These are phyloP conservation scores for Adela reaumurella DNA, from an alignment of 2,888 invertebrate genomes.

Conservation along the genomic window DNA sequence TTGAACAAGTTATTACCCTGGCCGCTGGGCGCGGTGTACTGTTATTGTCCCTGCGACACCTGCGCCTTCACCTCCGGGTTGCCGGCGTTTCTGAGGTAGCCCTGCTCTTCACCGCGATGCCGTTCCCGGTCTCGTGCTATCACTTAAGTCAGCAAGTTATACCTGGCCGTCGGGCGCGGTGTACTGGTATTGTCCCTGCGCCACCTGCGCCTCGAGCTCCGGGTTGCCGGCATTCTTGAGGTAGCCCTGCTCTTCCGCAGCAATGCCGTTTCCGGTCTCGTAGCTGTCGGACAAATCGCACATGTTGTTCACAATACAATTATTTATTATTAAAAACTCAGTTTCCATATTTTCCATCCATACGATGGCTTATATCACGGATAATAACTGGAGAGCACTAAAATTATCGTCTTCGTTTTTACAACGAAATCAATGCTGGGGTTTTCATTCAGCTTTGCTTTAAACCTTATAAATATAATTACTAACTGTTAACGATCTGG, in stretches of 20 bases:
- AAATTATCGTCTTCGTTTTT: too few relatives aligned
- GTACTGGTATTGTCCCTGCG: slow-evolving; percentile 62
- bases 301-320: too few relatives aligned
- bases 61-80: slow-evolving; percentile 20
- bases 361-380: too few relatives aligned
- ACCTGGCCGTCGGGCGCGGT: slow-evolving; percentile 58
- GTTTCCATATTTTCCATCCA: too few relatives aligned
- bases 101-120: slow-evolving; percentile 40
- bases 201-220: slow-evolving; percentile 51
- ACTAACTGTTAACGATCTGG: too few relatives aligned
- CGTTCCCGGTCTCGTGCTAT: slow-evolving; percentile 49
- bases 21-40: too few relatives aligned
- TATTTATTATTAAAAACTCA: too few relatives aligned
- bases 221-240: slow-evolving; percentile 55
- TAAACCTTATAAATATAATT: too few relatives aligned
- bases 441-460: too few relatives aligned
- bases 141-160: slow-evolving; percentile 12
- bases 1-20: too few relatives aligned
- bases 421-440: too few relatives aligned
- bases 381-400: too few relatives aligned
- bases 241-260: slow-evolving; percentile 57
- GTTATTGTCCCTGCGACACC: slow-evolving; percentile 38
- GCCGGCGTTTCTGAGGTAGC: slow-evolving; percentile 30
- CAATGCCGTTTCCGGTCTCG: slow-evolving; percentile 65
- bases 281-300: slow-evolving; percentile 35